phyloP scores from a whole-genome alignment of 2,113 vertebrate genomes.

The Prunella fulvescens region DNA sequence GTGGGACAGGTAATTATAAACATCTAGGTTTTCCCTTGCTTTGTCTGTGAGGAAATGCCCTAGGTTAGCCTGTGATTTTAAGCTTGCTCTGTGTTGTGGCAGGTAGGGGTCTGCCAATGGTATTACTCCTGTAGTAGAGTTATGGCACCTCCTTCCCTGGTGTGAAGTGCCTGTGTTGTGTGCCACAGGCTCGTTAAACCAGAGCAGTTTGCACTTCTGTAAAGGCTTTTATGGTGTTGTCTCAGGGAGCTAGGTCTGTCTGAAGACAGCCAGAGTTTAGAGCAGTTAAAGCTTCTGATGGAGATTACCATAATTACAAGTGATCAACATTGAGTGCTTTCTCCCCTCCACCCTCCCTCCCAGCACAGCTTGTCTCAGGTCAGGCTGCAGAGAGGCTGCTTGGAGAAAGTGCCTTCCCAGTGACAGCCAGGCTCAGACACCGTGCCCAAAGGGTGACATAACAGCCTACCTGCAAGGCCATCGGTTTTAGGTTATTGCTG shows the following conservation, averaged over 20 bases:
- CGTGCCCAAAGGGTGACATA: not conserved
- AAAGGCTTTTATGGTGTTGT: conserved; percentile 21
- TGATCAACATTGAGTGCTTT: conserved; percentile 51
- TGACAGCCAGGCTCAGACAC: not conserved
- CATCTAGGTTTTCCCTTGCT: not conserved
- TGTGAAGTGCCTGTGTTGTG: not conserved
- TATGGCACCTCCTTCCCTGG: not conserved
- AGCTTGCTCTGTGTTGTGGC: not conserved
- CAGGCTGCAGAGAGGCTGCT: not conserved
- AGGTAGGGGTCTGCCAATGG: not conserved
- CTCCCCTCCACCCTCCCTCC: not conserved
- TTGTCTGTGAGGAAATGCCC: conserved; percentile 21
- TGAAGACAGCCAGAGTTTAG: conserved; percentile 55
- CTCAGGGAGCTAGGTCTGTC: conserved; percentile 38
- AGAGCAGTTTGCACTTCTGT: conserved; percentile 5
- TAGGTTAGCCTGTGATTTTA: not conserved
- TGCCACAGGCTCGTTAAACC: not conserved
- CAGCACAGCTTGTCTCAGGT: not conserved
- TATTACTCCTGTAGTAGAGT: not conserved
- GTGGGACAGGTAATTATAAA: not conserved
- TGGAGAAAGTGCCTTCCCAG: not conserved
- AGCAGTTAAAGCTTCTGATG: conserved; percentile 55
- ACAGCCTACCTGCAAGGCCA: not conserved
- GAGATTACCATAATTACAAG: conserved; percentile 69
- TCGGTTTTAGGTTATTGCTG: not conserved